phyloP scores from a whole-genome alignment of 2,888 invertebrate genomes.

The Achlya flavicornis region DNA sequence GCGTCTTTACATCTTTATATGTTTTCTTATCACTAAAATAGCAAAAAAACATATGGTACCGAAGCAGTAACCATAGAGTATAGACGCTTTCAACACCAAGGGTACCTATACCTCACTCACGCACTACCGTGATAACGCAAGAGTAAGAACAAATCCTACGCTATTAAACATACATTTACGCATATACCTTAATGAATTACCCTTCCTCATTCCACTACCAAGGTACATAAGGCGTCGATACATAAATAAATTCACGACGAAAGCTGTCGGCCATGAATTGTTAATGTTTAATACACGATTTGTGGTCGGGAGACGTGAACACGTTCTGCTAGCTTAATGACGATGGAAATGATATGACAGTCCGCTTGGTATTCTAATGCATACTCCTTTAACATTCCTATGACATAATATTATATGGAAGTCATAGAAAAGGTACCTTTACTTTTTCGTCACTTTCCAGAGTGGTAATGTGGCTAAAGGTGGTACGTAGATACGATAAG shows the following conservation, averaged over 20 bases:
- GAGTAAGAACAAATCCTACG: background rate
- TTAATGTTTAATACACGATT: slow-evolving; percentile 37
- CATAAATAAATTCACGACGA: slow-evolving; percentile 41
- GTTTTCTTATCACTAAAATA: no score
- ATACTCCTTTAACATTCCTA: background rate
- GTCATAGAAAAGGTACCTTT: background rate
- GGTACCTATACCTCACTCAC: no score
- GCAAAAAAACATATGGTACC: no score
- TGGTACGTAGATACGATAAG: no score
- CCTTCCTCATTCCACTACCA: slow-evolving; percentile 44
- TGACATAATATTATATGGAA: background rate
- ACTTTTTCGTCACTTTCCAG: background rate
- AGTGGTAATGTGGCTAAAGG: no score
- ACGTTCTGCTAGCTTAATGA: slow-evolving; percentile 7
- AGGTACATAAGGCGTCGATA: slow-evolving; percentile 22
- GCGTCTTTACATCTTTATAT: no score
- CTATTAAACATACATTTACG: background rate
- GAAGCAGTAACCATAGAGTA: no score
- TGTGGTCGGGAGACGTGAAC: slow-evolving; percentile 15
- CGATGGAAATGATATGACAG: background rate
- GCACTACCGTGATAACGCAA: no score
- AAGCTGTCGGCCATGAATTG: slow-evolving; percentile 47
- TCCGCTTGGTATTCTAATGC: background rate
- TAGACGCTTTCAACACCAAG: no score
- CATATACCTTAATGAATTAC: background rate